These are phyloP conservation scores for Paramormyrops hopkinsi DNA, from an alignment of 2,797 vertebrate species.

Conservation along the genomic window DNA sequence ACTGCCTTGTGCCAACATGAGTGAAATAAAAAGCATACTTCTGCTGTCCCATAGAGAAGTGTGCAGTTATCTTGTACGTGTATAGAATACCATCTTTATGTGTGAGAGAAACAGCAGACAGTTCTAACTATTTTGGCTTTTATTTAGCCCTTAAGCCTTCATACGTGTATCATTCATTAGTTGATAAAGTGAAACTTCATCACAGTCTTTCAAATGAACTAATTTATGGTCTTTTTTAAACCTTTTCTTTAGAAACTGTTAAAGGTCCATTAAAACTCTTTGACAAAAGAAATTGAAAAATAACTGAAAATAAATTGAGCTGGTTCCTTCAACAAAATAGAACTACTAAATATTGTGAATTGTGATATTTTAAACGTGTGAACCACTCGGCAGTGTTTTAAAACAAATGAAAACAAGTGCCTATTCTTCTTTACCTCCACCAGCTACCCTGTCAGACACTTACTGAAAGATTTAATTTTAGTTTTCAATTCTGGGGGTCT, in stretches of 20 bases:
- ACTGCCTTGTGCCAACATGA: background rate
- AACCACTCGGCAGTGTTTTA: background rate
- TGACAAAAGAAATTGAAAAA: background rate
- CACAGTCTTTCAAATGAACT: background rate
- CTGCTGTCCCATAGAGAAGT: background rate
- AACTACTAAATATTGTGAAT: background rate
- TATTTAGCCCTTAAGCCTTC: background rate
- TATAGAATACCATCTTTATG: background rate
- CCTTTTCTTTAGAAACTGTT: background rate
- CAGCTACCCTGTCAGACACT: background rate
- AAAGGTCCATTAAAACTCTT: background rate
- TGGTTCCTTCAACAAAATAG: background rate
- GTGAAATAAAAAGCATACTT: background rate
- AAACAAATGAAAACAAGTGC: background rate
- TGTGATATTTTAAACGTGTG: background rate
- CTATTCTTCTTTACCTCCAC: background rate
- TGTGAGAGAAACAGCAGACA: background rate
- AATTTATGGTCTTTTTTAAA: background rate
- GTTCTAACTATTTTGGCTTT: background rate
- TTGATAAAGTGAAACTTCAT: background rate
- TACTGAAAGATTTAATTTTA: background rate
- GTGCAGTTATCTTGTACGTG: background rate
- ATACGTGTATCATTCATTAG: background rate
- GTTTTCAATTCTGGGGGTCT: background rate
- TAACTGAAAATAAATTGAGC: background rate